Base-by-base conservation (phyloP, 1,140 invertebrate species). In the Heliconius melpomene region DNA sequence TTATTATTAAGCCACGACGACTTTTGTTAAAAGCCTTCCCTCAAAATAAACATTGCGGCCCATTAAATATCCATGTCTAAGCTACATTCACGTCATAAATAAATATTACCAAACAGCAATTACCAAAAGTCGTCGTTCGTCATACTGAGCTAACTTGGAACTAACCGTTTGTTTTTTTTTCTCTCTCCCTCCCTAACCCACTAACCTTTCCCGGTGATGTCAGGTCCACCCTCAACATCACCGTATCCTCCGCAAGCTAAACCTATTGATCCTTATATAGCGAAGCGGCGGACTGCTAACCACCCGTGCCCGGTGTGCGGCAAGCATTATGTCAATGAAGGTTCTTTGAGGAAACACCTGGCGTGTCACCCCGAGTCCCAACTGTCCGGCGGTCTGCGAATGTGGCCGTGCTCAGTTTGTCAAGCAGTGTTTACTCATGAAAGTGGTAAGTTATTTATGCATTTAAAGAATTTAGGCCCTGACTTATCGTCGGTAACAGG, bases 241-340 rank as follows among this genome's bases (percentile, higher is more conserved):
- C 94, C 94, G 26, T 94, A 94, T 86, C 93, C 92, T 86, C 93
- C 92, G 77, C 94, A 93, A 93, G 90, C 92, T 93, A 94, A 94
- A 93, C 91, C 93, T 85, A 95, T 95, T 92, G 96, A 96, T 95
- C 96, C 95, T 95, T 98, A 97, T 95, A 95, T 98, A 97, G 98
- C 97, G 89, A 98, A 98, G 95, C 96, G 98, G 94, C 95, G 98
- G 93, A 98, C 98, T 71, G 98, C 98, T 80, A 98, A 98, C 93
- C 98, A 98, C 94, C 98, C 98, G 60, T 99, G 98, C 93, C 98
- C 98, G 23, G 97, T 99, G 13, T 99, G 98, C 93, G 98, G 98
- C 79, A 98, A 98, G 94, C 98, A 98, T 93, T 99, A 98, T 94
- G 98, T 98, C 84, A 99, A 98, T 94, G 98, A 99, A 94, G 98